Evolutionary conservation across 2,113 vertebrate species (phyloP), one percentile per base, ranked within the genome.

Genomic region (Taurulus bubalis): DNA sequence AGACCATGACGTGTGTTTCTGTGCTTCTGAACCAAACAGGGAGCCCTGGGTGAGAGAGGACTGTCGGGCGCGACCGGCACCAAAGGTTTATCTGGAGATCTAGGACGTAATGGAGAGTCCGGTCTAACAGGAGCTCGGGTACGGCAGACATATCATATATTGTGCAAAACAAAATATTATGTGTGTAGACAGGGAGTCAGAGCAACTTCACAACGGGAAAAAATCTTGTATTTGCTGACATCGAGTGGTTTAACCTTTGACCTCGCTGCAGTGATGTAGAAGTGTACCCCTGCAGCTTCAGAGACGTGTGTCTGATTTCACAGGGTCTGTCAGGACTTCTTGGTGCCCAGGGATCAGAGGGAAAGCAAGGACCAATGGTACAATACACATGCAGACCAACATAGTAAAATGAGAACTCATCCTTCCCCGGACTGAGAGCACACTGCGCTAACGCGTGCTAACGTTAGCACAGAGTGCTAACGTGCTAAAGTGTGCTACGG

Each of bases 61-160:
- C 80, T 94, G 28, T 80, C 92, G 7, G 98, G 98, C 10, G 93
- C 95, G n/a, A 79, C 86, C 3, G 97, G 97, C 2, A 91, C 95
- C 47, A 99, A 99, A 95, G 98, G 98, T 82, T 93, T 96, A 26
- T 79, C 86, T 26, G 98, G 98, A 56, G 98, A 99, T 75, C 95
- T 95, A n/a, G 98, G 98, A 11, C 98, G 98, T 53, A 94, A 87
- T 1, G 98, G 98, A 32, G 98, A 99, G 85, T 93, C 97, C 36
- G 98, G 98, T 20, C 94, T 99, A 65, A 97, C 97, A 0, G 98
- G 98, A 38, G 97, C 98, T 82, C 95, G 98, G 96, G 98, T 99
- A 95, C 96, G 92, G 71, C n/a, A 42, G 1, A 32, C 8, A 70
- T 8, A 53, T 15, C 8, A 26, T 4, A 18, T 62, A 11, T 65